Evolutionary conservation across 2,797 vertebrate species (phyloP).

Genomic region (Merluccius polli): DNA sequence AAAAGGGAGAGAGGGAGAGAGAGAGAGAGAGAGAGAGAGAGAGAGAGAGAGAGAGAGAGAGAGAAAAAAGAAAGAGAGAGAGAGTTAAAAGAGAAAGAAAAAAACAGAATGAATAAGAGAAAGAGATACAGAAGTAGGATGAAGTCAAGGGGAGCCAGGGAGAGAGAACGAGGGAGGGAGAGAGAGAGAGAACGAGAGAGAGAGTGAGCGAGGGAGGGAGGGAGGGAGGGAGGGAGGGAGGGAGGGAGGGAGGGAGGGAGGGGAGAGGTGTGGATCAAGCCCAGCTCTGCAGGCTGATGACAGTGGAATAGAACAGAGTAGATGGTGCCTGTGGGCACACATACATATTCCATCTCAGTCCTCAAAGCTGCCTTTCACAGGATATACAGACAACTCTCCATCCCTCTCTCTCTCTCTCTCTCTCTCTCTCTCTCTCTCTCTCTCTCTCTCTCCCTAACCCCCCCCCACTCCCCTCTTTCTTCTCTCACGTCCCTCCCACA

Average conservation of each 20-base stretch:
- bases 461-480: not conserved
- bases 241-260: slow-evolving; percentile 15
- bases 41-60: slow-evolving; percentile 9
- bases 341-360: slow-evolving; percentile 52
- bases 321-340: slow-evolving; percentile 32
- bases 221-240: not conserved
- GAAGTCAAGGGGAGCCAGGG: slow-evolving; percentile 22
- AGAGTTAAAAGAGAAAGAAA: slow-evolving; percentile 4
- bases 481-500: not conserved
- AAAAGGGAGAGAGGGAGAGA: not conserved
- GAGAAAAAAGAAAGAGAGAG: slow-evolving; percentile 10
- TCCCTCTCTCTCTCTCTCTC: not conserved
- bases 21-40: not conserved
- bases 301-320: slow-evolving; percentile 19
- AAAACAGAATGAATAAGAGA: not conserved
- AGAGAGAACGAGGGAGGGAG: slow-evolving; percentile 8
- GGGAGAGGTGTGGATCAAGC: not conserved
- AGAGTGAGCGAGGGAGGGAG: not conserved
- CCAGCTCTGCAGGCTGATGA: slow-evolving; percentile 9
- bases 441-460: not conserved
- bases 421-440: not conserved
- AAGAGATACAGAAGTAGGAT: slow-evolving; percentile 18
- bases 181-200: slow-evolving; percentile 9
- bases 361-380: slow-evolving; percentile 37
- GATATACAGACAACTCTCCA: slow-evolving; percentile 31